Base-by-base conservation (phyloP, 2,113 vertebrate species). In the Benthochromis sp. region DNA sequence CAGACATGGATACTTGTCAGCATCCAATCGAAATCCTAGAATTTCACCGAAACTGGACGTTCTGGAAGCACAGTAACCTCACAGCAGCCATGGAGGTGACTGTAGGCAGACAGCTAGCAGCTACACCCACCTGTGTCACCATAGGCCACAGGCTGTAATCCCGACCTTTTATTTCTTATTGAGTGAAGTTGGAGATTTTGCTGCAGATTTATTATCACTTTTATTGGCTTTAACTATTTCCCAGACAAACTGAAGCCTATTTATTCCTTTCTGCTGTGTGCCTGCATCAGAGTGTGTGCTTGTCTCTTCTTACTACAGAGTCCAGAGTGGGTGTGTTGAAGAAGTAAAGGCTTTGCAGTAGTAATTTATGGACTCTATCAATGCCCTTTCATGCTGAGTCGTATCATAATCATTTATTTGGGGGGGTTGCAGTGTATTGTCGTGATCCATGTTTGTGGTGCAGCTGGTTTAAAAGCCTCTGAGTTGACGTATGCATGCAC, bases 361-460 rank as follows among this genome's bases (percentile, higher is more conserved):
- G 69, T 11, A 73, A 73, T 47, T 73, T 73, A 73, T 73, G 40
- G 21, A 73, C 40, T 29, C 69, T 17, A 29, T 45, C n/a, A 38
- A 43, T 16, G 21, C 2, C 8, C 69, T 76, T 24, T 45, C 24
- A 29, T 2, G 24, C 69, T 45, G 69, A 47, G 9, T 45, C 2
- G 13, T 43, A 36, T 63, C 16, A 45, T 73, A 27, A 27, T 45
- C 21, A 73, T 45, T 73, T 9, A 14, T 71, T 71, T 71, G 7
- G 0, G n/a, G 19, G 36, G 63, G 5, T 9, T 71, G n/a, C 12
- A 24, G 38, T 27, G 66, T 4, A 27, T 24, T 9, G 38, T 45
- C 9, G 1, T 10, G 40, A 16, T 27, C 38, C 24, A 0, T 27
- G 69, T 27, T 73, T 27, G 69, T 45, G 38, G 69, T 27, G 21